Percentiles rank a stretch among this genome's conserved stretches.
phyloP scores from a whole-genome alignment of 2,113 vertebrate genomes.

The Hirundichthys speculiger region DNA sequence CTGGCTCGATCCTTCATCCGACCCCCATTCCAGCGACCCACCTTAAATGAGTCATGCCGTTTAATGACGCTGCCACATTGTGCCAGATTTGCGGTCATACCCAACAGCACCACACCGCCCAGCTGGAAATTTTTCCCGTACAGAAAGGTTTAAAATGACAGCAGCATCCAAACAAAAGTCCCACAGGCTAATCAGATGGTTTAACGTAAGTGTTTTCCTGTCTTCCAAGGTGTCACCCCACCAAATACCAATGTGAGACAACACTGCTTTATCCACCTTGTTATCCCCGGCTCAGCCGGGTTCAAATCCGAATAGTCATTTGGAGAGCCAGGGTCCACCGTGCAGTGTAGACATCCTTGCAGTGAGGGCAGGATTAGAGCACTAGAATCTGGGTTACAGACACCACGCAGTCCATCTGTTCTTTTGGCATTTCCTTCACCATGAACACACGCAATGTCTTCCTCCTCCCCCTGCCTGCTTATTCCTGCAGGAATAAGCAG shows the following conservation, averaged over 20 bases:
- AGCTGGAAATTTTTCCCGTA: neutral
- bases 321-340: constrained; percentile 27
- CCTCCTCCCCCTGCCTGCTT: constrained; percentile 3
- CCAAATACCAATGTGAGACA: constrained; percentile 9
- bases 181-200: neutral
- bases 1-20: constrained; percentile 32
- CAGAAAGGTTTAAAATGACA: neutral
- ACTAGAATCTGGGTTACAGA: constrained; percentile 82
- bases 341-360: constrained; percentile 70
- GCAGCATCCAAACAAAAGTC: neutral
- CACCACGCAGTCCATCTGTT: constrained; percentile 82
- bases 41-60: constrained; percentile 27
- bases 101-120: neutral
- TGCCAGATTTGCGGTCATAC: neutral
- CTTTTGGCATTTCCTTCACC: constrained; percentile 70
- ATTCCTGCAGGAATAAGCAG: constrained; percentile 47
- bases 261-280: constrained; percentile 29
- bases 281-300: constrained; percentile 61
- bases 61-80: neutral
- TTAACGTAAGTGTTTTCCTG: constrained; percentile 11
- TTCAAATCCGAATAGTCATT: constrained; percentile 60
- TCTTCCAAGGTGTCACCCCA: neutral
- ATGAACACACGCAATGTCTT: constrained; percentile 38
- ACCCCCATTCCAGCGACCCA: constrained; percentile 13
- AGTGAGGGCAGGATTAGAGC: constrained; percentile 79